Evolutionary conservation across 2,888 invertebrate species (phyloP).

Genomic region (Cyrtodaria siliqua): DNA sequence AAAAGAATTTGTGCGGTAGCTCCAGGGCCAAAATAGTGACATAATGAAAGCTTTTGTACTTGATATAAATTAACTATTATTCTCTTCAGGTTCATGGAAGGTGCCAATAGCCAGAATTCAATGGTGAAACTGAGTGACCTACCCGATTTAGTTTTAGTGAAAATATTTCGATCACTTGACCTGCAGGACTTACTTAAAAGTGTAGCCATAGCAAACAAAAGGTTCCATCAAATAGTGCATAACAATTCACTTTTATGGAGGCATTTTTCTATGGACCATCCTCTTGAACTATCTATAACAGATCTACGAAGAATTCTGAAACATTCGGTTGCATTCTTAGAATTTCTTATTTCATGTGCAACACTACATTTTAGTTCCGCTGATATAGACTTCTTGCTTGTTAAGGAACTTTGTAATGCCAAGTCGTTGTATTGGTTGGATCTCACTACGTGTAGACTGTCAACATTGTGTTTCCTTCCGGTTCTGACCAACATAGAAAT

Average conservation of each 20-base stretch:
- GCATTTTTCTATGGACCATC: conserved; percentile 17
- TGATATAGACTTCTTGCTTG: conserved; percentile 21
- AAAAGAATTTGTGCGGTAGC: too few relatives aligned
- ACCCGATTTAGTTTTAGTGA: conserved; percentile 16
- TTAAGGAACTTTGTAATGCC: conserved; percentile 9
- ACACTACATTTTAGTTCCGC: conserved; percentile 7
- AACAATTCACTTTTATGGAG: conserved; percentile 25
- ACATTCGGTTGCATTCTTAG: conserved; percentile 21
- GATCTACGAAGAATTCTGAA: conserved; percentile 9
- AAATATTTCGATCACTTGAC: conserved; percentile 19
- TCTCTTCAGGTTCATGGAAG: conserved; percentile 14
- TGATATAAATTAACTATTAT: background rate
- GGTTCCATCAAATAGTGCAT: conserved; percentile 17
- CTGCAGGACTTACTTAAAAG: conserved; percentile 16
- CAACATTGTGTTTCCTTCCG: conserved; percentile 28
- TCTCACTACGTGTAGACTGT: too few relatives aligned
- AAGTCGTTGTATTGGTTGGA: conserved; percentile 30
- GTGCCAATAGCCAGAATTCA: background rate
- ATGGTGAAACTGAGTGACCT: conserved; percentile 11
- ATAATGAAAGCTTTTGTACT: background rate
- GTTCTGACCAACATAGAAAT: conserved; percentile 22
- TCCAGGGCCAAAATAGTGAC: background rate
- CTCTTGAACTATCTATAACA: conserved; percentile 1
- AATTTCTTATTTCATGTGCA: conserved; percentile 19
- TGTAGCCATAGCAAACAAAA: conserved; percentile 18